Evolutionary conservation across 2,888 invertebrate species (phyloP), one percentile per base, ranked within the genome.

Genomic region (Callinectes sapidus): DNA sequence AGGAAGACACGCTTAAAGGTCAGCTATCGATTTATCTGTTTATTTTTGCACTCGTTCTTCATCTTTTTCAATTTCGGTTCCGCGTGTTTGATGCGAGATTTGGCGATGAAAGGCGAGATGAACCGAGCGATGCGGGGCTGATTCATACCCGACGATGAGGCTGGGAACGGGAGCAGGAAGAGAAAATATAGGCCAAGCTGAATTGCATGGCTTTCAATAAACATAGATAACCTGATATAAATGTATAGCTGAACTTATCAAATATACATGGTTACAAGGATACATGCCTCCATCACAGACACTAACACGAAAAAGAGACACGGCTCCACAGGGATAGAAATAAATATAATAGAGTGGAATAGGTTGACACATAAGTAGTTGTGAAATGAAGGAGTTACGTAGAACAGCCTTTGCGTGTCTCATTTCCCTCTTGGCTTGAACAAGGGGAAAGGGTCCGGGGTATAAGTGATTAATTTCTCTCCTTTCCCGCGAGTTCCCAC

Each of bases 31-130:
- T 71, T 71, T 71, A n/a, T 71, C 28, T 71, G 71, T 71, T n/a
- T 71, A n/a, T 71, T 71, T 71, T 71, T 71, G 71, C 71, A n/a
- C 28, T 61, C 16, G 61, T 61, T 61, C 61, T 61, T 61, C 61
- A 18, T 61, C 61, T 61, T 23, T 61, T 61, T 61, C 61, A 61
- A 23, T 61, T 61, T 61, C 61, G 23, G 61, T 61, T 61, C 61
- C 61, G 61, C 23, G 61, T 61, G 61, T 61, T 61, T 61, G 61
- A 61, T 61, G 61, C 18, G 23, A 61, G 61, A 61, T 61, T 61
- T 61, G 23, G 61, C 61, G 61, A 61, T 61, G 61, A 61, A 61
- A 61, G 61, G 61, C 61, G 61, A 61, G 61, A 61, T 61, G 61
- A 61, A 61, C 61, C 61, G 61, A 61, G 23, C 61, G 23, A 61